phyloP scores from a whole-genome alignment of 2,888 invertebrate species.

The Epiblema foenella region DNA sequence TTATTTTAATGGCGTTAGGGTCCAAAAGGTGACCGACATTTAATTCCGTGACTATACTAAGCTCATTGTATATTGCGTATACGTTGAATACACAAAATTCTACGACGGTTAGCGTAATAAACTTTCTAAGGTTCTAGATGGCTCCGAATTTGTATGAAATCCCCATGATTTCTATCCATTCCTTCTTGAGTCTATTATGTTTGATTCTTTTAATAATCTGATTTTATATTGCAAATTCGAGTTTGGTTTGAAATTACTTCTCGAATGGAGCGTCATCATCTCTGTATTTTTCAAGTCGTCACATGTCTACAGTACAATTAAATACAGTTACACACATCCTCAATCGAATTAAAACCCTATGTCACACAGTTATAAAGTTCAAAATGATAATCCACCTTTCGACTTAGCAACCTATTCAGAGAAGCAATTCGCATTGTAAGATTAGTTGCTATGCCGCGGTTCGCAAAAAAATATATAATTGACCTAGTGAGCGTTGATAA shows the following conservation, averaged over 20 bases:
- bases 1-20: too few relatives aligned
- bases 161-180: constrained; percentile 4
- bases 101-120: constrained; percentile 19
- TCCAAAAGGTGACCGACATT: too few relatives aligned
- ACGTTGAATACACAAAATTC: constrained; percentile 20
- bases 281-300: constrained; percentile 1
- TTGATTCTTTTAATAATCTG: not conserved
- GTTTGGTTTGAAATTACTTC: not conserved
- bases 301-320: constrained; percentile 28
- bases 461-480: constrained; percentile 44
- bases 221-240: not conserved
- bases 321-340: constrained; percentile 26
- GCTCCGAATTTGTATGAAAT: constrained; percentile 15
- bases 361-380: not conserved
- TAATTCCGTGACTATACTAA: too few relatives aligned
- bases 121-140: constrained; percentile 32
- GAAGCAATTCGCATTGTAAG: constrained; percentile 41
- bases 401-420: constrained; percentile 27
- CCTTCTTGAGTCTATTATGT: not conserved
- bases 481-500: constrained; percentile 50
- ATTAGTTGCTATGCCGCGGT: constrained; percentile 40
- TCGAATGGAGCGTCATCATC: not conserved
- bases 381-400: constrained; percentile 14
- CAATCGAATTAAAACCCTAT: constrained; percentile 3
- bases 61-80: constrained; percentile 16